A percentile compares a stretch with the other conserved stretches of the same genome.
Evolutionary conservation across 2,888 invertebrate genomes (phyloP).

Genomic region (Eristalis arbustorum): DNA sequence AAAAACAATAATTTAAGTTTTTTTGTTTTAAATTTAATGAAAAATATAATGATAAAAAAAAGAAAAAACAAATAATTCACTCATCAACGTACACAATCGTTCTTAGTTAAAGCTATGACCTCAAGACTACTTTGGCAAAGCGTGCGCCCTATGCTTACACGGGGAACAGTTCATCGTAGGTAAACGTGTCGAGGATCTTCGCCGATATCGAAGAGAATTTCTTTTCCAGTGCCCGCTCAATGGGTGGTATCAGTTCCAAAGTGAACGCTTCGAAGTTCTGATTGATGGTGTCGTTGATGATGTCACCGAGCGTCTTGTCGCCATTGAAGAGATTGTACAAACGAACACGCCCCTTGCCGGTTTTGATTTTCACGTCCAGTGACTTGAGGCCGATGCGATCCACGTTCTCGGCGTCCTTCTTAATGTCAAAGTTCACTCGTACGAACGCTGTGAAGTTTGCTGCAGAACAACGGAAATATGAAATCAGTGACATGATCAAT

Average conservation of each 20-base stretch:
- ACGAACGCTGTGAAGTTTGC: constrained; percentile 86
- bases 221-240: constrained; percentile 84
- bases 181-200: constrained; percentile 83
- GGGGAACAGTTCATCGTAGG: constrained; percentile 82
- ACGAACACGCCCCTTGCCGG: constrained; percentile 85
- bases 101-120: constrained; percentile 42
- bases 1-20: not conserved
- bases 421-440: constrained; percentile 83
- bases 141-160: constrained; percentile 72
- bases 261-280: constrained; percentile 86
- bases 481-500: not conserved
- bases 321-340: constrained; percentile 89
- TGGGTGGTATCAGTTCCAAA: constrained; percentile 86
- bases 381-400: constrained; percentile 84
- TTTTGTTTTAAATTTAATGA: constrained; percentile 10
- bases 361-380: constrained; percentile 85
- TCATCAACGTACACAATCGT: constrained; percentile 12
- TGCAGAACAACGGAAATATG: constrained; percentile 75
- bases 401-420: constrained; percentile 80
- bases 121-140: not conserved
- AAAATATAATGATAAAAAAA: constrained; percentile 12
- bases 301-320: constrained; percentile 85
- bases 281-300: constrained; percentile 84
- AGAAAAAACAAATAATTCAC: constrained; percentile 13
- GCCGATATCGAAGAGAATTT: constrained; percentile 83